A percentile compares a stretch with the other conserved stretches of the same genome.
Evolutionary conservation across 2,113 vertebrate species (phyloP).

Genomic region (Camelus dromedarius): DNA sequence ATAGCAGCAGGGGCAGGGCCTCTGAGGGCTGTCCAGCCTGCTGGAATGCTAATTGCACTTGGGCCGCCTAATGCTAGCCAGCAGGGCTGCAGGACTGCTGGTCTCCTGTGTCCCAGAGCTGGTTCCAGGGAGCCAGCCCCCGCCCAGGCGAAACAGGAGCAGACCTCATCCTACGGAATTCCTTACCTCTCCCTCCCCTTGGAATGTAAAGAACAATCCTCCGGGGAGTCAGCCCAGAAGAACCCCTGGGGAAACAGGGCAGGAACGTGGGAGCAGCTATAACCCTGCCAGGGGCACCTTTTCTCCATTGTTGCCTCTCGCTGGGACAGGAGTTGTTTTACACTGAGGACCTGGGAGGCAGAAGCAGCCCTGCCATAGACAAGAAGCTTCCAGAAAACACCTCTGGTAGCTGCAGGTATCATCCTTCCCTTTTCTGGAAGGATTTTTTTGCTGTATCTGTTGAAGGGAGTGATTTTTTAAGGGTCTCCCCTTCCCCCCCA

Average conservation of each 20-base stretch:
- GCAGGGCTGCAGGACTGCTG: not conserved
- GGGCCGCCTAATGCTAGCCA: not conserved
- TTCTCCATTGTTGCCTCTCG: not conserved
- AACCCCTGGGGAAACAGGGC: not conserved
- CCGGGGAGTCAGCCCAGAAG: not conserved
- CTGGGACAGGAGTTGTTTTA: not conserved
- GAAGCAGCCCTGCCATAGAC: fast-evolving
- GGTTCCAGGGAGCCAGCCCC: not conserved
- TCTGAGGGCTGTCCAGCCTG: not conserved
- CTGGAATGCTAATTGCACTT: slow-evolving; percentile 49
- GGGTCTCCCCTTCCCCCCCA: not conserved
- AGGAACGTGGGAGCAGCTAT: not conserved
- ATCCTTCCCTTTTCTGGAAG: not conserved
- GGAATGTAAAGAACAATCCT: not conserved
- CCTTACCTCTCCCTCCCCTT: not conserved
- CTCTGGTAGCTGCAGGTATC: not conserved
- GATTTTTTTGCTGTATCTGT: not conserved
- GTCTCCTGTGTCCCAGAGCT: slow-evolving; percentile 6
- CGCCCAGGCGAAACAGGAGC: not conserved
- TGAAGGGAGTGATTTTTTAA: not conserved
- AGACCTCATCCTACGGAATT: not conserved
- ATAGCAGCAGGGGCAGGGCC: not conserved
- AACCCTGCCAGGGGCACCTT: fast-evolving
- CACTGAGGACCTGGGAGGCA: not conserved
- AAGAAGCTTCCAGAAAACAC: not conserved